Evolutionary conservation across 2,797 vertebrate genomes (phyloP).

Genomic region (Acanthiza pusilla): DNA sequence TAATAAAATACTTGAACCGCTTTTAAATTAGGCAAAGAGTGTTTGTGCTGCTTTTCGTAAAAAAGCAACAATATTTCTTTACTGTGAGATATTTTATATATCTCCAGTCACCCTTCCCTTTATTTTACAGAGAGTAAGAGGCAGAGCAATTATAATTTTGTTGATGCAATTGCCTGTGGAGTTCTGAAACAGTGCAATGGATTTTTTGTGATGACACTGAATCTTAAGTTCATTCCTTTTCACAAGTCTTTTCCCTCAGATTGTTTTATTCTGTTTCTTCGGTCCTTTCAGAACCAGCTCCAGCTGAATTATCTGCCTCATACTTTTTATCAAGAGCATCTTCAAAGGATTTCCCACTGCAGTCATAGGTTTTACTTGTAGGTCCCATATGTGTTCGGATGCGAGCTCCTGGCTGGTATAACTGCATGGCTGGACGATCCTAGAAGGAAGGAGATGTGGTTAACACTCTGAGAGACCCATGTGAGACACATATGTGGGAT

Average conservation of each 20-base stretch:
- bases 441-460: constrained; percentile 56
- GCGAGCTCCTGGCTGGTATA: constrained; percentile 89
- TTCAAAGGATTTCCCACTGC: constrained; percentile 74
- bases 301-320: constrained; percentile 73
- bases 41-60: background rate
- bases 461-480: background rate
- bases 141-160: background rate
- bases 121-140: background rate
- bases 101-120: background rate
- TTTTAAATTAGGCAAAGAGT: background rate
- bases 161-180: background rate
- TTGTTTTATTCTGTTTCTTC: constrained; percentile 73
- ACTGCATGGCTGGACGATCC: constrained; percentile 93
- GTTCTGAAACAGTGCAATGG: background rate
- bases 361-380: constrained; percentile 81
- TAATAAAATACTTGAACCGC: background rate
- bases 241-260: background rate
- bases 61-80: background rate
- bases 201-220: background rate
- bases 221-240: background rate
- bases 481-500: background rate
- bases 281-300: constrained; percentile 79
- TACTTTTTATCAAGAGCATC: constrained; percentile 76
- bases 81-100: background rate
- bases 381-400: constrained; percentile 82